phyloP scores from a whole-genome alignment of 2,888 invertebrate species.

The Cheilosia urbana region DNA sequence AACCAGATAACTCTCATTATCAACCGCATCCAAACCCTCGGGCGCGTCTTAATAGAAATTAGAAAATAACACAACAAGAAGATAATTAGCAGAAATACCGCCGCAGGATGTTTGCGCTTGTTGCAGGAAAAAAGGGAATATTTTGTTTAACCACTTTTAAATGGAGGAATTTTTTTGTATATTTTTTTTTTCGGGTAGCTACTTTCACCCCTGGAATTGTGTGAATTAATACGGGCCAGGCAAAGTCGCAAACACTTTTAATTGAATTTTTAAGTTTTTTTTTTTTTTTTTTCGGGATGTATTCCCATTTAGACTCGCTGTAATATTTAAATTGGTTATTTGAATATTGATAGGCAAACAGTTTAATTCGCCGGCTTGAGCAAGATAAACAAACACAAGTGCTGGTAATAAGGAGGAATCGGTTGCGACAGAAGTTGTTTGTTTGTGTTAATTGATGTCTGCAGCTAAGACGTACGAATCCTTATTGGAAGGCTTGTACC shows the following conservation, averaged over 20 bases:
- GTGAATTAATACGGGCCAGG: constrained; percentile 44
- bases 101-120: constrained; percentile 63
- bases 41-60: constrained; percentile 39
- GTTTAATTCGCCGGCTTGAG: not conserved
- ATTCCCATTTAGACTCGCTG: constrained; percentile 12
- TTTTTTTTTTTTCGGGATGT: constrained; percentile 19
- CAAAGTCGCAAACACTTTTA: constrained; percentile 45
- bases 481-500: too few species aligned
- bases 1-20: constrained; percentile 70
- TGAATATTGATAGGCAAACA: constrained; percentile 40
- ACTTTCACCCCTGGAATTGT: constrained; percentile 36
- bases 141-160: constrained; percentile 31
- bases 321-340: constrained; percentile 45
- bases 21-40: constrained; percentile 57
- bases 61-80: constrained; percentile 67
- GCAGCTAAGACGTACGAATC: too few species aligned
- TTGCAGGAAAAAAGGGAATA: constrained; percentile 20
- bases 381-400: constrained; percentile 9
- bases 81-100: constrained; percentile 71
- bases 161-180: not conserved
- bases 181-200: not conserved
- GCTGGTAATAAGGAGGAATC: not conserved
- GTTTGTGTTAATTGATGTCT: too few species aligned
- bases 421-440: too few species aligned
- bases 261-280: constrained; percentile 59